Conservation (phyloP, 2,113 vertebrate species). For the Apaloderma vittatum region DNA sequence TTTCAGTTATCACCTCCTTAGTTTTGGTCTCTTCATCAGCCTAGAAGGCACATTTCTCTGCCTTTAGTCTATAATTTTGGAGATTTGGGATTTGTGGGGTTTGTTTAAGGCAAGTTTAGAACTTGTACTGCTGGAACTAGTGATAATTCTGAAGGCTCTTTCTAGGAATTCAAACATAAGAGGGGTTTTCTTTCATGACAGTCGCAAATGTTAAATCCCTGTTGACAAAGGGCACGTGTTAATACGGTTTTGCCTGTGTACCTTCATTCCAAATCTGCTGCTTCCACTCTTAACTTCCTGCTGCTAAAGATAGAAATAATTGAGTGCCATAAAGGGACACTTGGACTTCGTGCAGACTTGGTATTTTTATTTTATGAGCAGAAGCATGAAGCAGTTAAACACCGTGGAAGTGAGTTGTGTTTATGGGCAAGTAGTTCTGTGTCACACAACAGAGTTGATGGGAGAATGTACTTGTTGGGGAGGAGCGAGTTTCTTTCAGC, state of each 20-base stretch:
- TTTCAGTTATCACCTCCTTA: neutral
- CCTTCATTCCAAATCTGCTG: neutral
- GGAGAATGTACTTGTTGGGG: neutral
- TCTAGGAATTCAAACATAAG: neutral
- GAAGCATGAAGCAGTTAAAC: neutral
- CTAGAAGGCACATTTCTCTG: neutral
- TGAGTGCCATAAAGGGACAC: neutral
- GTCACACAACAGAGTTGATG: accelerated
- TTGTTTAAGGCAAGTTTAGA: neutral
- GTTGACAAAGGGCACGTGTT: neutral
- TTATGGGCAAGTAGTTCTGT: neutral
- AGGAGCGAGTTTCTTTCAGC: neutral
- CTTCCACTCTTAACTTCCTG: neutral
- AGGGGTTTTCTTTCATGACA: neutral
- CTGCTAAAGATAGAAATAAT: neutral
- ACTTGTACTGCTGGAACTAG: neutral
- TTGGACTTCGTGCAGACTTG: neutral
- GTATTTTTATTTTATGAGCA: neutral
- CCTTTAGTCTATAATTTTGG: neutral
- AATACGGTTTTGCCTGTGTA: neutral
- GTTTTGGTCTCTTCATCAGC: neutral
- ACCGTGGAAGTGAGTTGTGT: neutral
- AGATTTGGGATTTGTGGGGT: neutral
- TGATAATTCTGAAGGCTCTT: neutral
- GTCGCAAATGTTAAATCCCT: neutral